Conservation (phyloP, 1,140 invertebrate genomes). For the Elymnias hypermnestra region DNA sequence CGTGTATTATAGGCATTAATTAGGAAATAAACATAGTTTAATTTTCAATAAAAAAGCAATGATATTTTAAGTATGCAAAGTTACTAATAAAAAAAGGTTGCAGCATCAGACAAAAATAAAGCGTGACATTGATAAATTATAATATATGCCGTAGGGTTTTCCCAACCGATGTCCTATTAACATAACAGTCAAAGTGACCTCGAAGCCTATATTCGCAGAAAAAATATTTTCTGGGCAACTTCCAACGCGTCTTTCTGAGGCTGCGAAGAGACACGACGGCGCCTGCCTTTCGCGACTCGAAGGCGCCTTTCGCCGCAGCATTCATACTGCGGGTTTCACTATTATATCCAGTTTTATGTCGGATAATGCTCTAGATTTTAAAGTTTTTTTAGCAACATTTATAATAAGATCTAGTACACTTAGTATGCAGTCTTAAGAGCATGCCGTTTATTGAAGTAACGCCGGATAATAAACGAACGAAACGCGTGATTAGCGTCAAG, state of each 20-base stretch:
- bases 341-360: constrained; percentile 4
- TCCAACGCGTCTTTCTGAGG: constrained; percentile 49
- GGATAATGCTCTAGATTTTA: constrained; percentile 1
- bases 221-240: constrained; percentile 60
- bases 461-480: too few relatives aligned
- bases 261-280: constrained; percentile 49
- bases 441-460: too few relatives aligned
- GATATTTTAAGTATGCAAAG: neutral
- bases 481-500: too few relatives aligned
- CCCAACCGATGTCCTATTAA: constrained; percentile 51
- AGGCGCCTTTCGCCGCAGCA: constrained; percentile 33
- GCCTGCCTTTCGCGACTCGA: constrained; percentile 32
- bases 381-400: too few relatives aligned
- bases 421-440: too few relatives aligned
- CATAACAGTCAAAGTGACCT: constrained; percentile 57
- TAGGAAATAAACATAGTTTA: neutral
- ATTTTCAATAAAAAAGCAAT: neutral
- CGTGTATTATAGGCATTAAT: too few relatives aligned
- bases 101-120: constrained; percentile 16
- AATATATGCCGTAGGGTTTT: constrained; percentile 53
- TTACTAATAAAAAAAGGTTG: constrained; percentile 7
- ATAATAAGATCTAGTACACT: too few relatives aligned
- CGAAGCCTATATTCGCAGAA: constrained; percentile 61
- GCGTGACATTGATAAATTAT: constrained; percentile 59
- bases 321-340: constrained; percentile 3